A percentile compares a stretch with the other conserved stretches of the same genome.
These are phyloP conservation scores for Oxystoma pomonae DNA, from an alignment of 2,888 invertebrate species.

Conservation along the genomic window DNA sequence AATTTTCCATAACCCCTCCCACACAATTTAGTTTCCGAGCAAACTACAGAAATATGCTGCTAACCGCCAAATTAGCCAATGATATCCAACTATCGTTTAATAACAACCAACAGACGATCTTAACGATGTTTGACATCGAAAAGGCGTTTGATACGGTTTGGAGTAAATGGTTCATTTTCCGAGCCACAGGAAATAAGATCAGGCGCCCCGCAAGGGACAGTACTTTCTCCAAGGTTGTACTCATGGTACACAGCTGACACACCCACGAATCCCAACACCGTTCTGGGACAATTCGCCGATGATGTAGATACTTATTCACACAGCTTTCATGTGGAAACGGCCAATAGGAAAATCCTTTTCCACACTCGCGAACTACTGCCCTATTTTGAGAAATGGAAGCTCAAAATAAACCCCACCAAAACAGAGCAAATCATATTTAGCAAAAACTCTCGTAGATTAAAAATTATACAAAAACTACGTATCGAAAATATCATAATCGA, in stretches of 20 bases:
- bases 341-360: background rate
- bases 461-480: background rate
- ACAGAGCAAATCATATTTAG: too few relatives aligned
- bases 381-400: constrained; percentile 10
- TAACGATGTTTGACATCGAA: constrained; percentile 5
- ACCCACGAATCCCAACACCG: constrained; percentile 6
- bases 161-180: background rate
- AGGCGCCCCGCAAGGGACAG: constrained; percentile 14
- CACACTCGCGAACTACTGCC: too few relatives aligned
- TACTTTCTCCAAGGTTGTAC: constrained; percentile 8
- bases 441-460: too few relatives aligned
- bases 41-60: background rate
- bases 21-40: constrained; percentile 2
- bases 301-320: background rate
- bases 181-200: background rate
- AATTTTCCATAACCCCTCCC: background rate
- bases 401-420: constrained; percentile 7
- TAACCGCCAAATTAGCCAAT: background rate
- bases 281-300: background rate
- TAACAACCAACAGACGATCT: background rate
- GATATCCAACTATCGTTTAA: background rate
- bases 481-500: background rate
- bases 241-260: constrained; percentile 9
- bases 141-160: constrained; percentile 6
- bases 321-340: background rate